Evolutionary conservation across 1,140 invertebrate species (phyloP).

Genomic region (Lasioglossum albipes): DNA sequence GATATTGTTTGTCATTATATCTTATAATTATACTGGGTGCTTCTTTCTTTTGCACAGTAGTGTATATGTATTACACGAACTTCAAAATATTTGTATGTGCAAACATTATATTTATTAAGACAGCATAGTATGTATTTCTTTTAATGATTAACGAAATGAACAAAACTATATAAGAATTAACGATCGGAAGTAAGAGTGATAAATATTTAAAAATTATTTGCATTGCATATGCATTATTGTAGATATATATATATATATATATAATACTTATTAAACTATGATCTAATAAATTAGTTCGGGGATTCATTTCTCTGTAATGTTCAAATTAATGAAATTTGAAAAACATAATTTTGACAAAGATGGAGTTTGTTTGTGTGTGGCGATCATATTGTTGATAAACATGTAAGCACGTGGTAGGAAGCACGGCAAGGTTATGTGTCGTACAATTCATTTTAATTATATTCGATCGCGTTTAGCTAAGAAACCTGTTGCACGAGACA

Average conservation of each 20-base stretch:
- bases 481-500: background rate
- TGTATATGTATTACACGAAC: background rate
- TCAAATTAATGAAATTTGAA: background rate
- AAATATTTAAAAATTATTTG: too few relatives aligned
- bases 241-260: too few relatives aligned
- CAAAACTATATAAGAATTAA: background rate
- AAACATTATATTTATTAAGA: background rate
- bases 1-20: too few relatives aligned
- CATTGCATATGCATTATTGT: too few relatives aligned
- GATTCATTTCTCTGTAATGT: too few relatives aligned
- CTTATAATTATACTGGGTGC: too few relatives aligned
- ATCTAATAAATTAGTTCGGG: background rate
- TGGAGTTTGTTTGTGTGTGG: too few relatives aligned
- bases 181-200: too few relatives aligned
- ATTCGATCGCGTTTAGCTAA: too few relatives aligned
- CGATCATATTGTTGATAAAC: background rate
- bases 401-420: conserved; percentile 13
- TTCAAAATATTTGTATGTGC: background rate
- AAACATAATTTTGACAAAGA: background rate
- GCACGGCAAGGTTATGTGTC: conserved; percentile 17
- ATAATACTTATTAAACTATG: too few relatives aligned
- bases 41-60: too few relatives aligned
- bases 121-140: background rate
- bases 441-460: too few relatives aligned
- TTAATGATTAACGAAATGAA: background rate